A percentile compares a stretch with the other conserved stretches of the same genome.
These are phyloP conservation scores for Macroramphosus scolopax DNA, from an alignment of 2,797 vertebrate genomes.

Conservation along the genomic window DNA sequence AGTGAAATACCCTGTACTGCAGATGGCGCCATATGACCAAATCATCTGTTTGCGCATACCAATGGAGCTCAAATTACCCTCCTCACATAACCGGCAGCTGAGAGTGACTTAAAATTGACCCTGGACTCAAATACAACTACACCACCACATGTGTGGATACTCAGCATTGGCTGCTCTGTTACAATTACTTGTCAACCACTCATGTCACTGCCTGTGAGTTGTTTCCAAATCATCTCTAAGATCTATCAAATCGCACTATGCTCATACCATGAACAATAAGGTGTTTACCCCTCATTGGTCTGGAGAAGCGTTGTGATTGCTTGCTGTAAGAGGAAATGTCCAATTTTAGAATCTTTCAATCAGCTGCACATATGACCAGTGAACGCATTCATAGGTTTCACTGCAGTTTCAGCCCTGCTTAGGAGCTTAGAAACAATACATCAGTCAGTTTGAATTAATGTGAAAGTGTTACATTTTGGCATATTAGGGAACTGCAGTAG, in stretches of 20 bases:
- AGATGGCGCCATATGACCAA: conserved; percentile 55
- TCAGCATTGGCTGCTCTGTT: conserved; percentile 7
- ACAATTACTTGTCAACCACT: no score
- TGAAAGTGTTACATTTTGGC: no score
- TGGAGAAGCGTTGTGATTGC: conserved; percentile 43
- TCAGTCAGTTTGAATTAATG: no score
- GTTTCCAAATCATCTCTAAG: conserved; percentile 13
- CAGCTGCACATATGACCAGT: conserved; percentile 36
- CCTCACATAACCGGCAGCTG: conserved; percentile 9
- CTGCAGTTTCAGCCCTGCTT: conserved; percentile 11
- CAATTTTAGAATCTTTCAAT: conserved; percentile 55
- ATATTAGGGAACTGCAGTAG: no score
- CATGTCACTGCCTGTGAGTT: conserved; percentile 10
- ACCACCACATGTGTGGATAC: conserved; percentile 9
- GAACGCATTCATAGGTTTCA: conserved; percentile 12
- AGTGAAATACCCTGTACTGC: conserved; percentile 36
- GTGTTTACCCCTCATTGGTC: conserved; percentile 30
- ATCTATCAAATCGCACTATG: conserved; percentile 12
- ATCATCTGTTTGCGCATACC: conserved; percentile 9
- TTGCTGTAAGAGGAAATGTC: conserved; percentile 36
- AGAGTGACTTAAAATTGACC: conserved; percentile 33
- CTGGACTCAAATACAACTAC: conserved; percentile 15
- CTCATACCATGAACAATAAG: conserved; percentile 35
- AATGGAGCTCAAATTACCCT: conserved; percentile 23
- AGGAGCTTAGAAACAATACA: no score